A percentile compares a stretch with the other conserved stretches of the same genome.
phyloP scores from a whole-genome alignment of 2,888 invertebrate genomes.

The Baccha elongata region DNA sequence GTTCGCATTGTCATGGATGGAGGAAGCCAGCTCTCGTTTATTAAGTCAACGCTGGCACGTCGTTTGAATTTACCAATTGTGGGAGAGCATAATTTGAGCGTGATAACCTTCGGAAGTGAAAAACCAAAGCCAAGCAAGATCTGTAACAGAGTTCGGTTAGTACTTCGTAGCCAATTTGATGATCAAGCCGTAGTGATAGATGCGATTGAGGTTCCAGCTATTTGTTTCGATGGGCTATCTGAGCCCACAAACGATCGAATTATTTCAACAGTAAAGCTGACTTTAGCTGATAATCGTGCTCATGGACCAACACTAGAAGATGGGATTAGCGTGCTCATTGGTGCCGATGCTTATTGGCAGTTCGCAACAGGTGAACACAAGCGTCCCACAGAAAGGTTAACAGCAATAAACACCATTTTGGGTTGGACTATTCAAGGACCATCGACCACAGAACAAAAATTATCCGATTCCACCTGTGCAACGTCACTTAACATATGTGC shows the following conservation, averaged over 20 bases:
- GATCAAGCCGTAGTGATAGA: not conserved
- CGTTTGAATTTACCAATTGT: not conserved
- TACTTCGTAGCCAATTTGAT: conserved; percentile 27
- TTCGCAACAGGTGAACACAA: conserved; percentile 36
- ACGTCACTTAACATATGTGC: not conserved
- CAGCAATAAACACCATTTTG: conserved; percentile 38
- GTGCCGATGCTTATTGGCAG: conserved; percentile 54
- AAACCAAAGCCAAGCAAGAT: conserved; percentile 22
- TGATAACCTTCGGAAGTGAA: too few species aligned
- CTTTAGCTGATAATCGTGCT: conserved; percentile 24
- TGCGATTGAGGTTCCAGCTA: too few species aligned
- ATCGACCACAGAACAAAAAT: not conserved
- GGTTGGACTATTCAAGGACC: conserved; percentile 44
- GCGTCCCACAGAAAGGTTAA: conserved; percentile 32
- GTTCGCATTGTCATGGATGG: conserved; percentile 29
- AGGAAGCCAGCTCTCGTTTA: conserved; percentile 13
- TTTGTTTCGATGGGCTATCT: not conserved
- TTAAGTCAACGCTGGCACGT: not conserved
- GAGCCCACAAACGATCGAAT: conserved; percentile 12
- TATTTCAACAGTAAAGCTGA: not conserved
- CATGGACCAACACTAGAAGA: conserved; percentile 8
- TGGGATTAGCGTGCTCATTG: conserved; percentile 38
- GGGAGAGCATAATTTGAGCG: too few species aligned
- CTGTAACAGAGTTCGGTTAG: too few species aligned
- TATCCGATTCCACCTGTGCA: not conserved